Conservation (phyloP, 2,888 invertebrate genomes). For the Drosophila merina region DNA sequence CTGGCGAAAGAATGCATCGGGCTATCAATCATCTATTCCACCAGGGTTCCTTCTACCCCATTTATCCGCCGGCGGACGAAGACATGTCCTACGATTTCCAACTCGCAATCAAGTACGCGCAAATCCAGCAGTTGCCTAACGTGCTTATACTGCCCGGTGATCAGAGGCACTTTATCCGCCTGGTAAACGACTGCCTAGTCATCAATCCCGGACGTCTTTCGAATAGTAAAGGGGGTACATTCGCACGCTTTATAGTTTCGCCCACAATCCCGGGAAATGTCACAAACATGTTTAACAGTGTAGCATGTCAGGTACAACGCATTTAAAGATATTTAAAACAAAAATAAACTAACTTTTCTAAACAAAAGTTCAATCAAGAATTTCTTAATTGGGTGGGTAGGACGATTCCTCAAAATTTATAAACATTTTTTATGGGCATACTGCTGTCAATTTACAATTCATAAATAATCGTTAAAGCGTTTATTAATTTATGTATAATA, state of each 20-base stretch:
- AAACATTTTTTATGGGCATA: not conserved
- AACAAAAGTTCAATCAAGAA: slow-evolving; percentile 6
- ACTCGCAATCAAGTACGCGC: slow-evolving; percentile 89
- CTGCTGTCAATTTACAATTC: not conserved
- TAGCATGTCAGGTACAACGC: slow-evolving; percentile 84
- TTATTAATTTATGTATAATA: slow-evolving; percentile 72
- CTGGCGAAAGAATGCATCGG: slow-evolving; percentile 89
- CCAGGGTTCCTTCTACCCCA: slow-evolving; percentile 92
- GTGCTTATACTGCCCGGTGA: slow-evolving; percentile 93
- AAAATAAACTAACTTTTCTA: not conserved
- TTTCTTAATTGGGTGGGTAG: not conserved
- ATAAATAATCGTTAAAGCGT: slow-evolving; percentile 63
- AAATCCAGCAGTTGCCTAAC: slow-evolving; percentile 90
- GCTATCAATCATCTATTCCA: slow-evolving; percentile 89
- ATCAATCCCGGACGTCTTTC: slow-evolving; percentile 94
- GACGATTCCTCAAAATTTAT: no score
- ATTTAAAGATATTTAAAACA: slow-evolving; percentile 39
- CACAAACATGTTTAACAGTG: slow-evolving; percentile 82
- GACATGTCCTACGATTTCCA: slow-evolving; percentile 88
- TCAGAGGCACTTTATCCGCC: slow-evolving; percentile 92
- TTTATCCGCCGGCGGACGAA: slow-evolving; percentile 89
- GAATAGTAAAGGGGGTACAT: slow-evolving; percentile 91
- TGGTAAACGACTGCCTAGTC: slow-evolving; percentile 90
- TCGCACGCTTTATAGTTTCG: slow-evolving; percentile 88
- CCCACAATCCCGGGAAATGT: slow-evolving; percentile 81